Evolutionary conservation across 2,797 vertebrate genomes (phyloP).

Genomic region (Anguilla marmorata): DNA sequence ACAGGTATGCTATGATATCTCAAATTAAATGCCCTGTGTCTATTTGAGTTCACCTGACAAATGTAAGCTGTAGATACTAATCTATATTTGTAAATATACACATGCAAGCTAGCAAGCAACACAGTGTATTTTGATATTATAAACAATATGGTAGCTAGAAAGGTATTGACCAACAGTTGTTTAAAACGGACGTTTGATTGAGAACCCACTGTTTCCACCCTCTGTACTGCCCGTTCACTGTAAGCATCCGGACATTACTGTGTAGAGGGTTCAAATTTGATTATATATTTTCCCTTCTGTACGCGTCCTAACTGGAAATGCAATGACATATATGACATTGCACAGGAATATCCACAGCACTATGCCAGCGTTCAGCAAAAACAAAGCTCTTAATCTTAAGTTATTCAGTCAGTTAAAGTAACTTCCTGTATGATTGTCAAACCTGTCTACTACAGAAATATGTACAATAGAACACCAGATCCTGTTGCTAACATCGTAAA

Average conservation of each 20-base stretch:
- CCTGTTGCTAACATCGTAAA: no score
- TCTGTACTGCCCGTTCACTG: not conserved
- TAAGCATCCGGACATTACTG: not conserved
- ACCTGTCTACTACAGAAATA: not conserved
- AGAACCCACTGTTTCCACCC: not conserved
- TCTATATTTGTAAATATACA: not conserved
- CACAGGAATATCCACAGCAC: not conserved
- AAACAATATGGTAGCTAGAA: not conserved
- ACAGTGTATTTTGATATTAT: not conserved
- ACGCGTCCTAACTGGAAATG: not conserved
- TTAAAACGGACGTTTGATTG: not conserved
- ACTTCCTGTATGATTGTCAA: not conserved
- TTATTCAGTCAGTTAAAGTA: not conserved
- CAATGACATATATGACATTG: not conserved
- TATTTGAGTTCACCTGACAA: not conserved
- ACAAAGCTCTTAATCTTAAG: not conserved
- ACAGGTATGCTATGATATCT: not conserved
- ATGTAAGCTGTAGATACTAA: not conserved
- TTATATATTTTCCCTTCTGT: not conserved
- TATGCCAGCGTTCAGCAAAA: not conserved
- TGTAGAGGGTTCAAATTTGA: not conserved
- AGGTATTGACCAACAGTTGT: not conserved
- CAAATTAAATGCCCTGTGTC: not conserved
- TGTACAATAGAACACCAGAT: not conserved
- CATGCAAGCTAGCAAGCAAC: not conserved